These are phyloP conservation scores for Agrotis ipsilon DNA, from an alignment of 2,888 invertebrate genomes.

Conservation along the genomic window DNA sequence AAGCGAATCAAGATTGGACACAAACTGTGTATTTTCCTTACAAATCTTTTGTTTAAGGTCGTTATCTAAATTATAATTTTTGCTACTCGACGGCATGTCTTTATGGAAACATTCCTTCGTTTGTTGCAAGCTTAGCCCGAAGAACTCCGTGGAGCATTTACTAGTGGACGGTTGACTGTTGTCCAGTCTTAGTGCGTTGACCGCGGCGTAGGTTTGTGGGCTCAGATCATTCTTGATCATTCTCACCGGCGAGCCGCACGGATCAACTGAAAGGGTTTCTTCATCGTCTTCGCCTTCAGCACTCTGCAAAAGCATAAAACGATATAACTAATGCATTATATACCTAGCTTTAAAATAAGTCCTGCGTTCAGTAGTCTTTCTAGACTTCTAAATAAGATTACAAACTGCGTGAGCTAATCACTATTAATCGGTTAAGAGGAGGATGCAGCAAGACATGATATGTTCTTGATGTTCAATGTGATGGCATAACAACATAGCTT, in stretches of 20 bases:
- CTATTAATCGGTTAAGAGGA: not conserved
- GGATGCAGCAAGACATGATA: not conserved
- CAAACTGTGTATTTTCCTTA: conserved; percentile 73
- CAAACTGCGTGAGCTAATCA: not conserved
- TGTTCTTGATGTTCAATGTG: not conserved
- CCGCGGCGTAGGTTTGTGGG: conserved; percentile 67
- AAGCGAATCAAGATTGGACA: conserved; percentile 76
- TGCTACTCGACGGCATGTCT: conserved; percentile 86
- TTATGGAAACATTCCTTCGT: conserved; percentile 84
- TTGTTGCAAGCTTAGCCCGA: conserved; percentile 81
- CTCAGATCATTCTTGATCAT: conserved; percentile 83
- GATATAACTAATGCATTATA: not conserved
- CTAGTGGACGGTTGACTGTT: conserved; percentile 75
- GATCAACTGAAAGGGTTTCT: conserved; percentile 90
- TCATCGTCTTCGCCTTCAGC: conserved; percentile 92
- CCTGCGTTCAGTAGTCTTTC: not conserved
- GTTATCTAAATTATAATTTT: conserved; percentile 82
- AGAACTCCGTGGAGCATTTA: conserved; percentile 75
- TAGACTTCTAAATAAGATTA: not conserved
- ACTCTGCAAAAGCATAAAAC: conserved; percentile 70
- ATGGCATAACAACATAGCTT: not conserved
- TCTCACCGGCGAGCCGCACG: conserved; percentile 82
- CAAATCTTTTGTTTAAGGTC: conserved; percentile 78
- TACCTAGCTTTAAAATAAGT: not conserved
- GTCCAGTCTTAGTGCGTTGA: conserved; percentile 64